phyloP scores from a whole-genome alignment of 2,888 invertebrate species.

The Calephelis perditalis region DNA sequence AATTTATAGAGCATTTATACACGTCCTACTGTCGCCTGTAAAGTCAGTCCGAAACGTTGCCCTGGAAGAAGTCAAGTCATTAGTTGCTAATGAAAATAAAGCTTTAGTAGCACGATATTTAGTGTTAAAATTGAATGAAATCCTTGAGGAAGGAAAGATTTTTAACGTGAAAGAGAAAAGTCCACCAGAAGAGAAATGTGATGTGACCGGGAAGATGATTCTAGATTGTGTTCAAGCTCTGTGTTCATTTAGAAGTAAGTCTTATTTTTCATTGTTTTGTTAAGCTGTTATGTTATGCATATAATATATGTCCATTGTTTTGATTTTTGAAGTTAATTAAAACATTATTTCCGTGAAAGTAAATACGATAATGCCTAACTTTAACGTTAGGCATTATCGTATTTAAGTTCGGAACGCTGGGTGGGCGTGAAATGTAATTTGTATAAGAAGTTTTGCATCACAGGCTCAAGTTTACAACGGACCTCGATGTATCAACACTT shows the following conservation, averaged over 20 bases:
- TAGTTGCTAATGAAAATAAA: constrained; percentile 80
- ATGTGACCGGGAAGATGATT: constrained; percentile 76
- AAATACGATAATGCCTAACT: too few relatives aligned
- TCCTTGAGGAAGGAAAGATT: constrained; percentile 81
- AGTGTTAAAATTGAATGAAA: constrained; percentile 81
- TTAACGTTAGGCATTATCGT: too few relatives aligned
- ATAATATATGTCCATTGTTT: too few relatives aligned
- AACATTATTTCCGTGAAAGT: too few relatives aligned
- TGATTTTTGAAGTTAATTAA: too few relatives aligned
- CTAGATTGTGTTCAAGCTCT: constrained; percentile 73
- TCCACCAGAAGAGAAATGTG: constrained; percentile 57
- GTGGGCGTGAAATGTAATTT: too few relatives aligned
- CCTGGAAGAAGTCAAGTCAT: constrained; percentile 75
- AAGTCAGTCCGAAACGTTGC: constrained; percentile 81
- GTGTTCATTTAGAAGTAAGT: constrained; percentile 68
- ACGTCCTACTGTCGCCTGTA: constrained; percentile 81
- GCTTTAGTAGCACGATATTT: constrained; percentile 80
- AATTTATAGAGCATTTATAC: constrained; percentile 84
- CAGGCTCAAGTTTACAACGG: too few relatives aligned
- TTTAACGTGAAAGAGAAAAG: constrained; percentile 53
- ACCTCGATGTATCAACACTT: too few relatives aligned
- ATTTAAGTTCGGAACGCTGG: too few relatives aligned
- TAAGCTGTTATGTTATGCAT: too few relatives aligned
- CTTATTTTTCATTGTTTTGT: constrained; percentile 2
- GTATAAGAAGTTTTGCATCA: too few relatives aligned